Conservation (phyloP, 2,113 vertebrate species). For the Pedionomus torquatus region DNA sequence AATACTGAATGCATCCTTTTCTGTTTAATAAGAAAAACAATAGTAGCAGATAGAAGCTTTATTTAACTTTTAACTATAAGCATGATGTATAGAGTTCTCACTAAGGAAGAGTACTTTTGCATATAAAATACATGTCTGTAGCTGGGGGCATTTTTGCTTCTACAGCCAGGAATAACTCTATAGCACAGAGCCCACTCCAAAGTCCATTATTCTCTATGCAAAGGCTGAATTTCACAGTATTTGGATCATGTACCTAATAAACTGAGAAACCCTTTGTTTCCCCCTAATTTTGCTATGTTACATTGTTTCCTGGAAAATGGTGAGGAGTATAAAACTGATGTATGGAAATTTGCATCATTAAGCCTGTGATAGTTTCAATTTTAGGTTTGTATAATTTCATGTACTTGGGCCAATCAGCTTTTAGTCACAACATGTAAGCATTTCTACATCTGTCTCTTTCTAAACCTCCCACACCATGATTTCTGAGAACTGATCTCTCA, state of each 20-base stretch:
- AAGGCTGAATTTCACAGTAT: not conserved
- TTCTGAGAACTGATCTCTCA: conserved; percentile 37
- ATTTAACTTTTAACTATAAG: conserved; percentile 40
- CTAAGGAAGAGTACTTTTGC: conserved; percentile 17
- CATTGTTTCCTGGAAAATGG: not conserved
- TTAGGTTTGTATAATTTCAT: not conserved
- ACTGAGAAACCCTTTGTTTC: not conserved
- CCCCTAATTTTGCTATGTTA: not conserved
- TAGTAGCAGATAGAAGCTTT: conserved; percentile 16
- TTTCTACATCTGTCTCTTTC: not conserved
- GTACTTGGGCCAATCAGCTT: not conserved
- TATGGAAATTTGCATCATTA: not conserved
- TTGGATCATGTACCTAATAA: not conserved
- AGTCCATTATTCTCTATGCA: conserved; percentile 1
- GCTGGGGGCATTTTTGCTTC: conserved; percentile 6
- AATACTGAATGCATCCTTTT: conserved; percentile 43
- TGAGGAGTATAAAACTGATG: not conserved
- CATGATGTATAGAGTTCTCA: not conserved
- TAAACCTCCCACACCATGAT: not conserved
- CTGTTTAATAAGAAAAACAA: conserved; percentile 38
- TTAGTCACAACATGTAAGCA: not conserved
- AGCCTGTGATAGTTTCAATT: not conserved
- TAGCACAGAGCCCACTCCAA: not conserved
- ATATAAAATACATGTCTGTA: not conserved
- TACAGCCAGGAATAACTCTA: conserved; percentile 21